These are phyloP conservation scores for Tetragonula clypearis DNA, from an alignment of 1,140 invertebrate genomes.

Conservation along the genomic window DNA sequence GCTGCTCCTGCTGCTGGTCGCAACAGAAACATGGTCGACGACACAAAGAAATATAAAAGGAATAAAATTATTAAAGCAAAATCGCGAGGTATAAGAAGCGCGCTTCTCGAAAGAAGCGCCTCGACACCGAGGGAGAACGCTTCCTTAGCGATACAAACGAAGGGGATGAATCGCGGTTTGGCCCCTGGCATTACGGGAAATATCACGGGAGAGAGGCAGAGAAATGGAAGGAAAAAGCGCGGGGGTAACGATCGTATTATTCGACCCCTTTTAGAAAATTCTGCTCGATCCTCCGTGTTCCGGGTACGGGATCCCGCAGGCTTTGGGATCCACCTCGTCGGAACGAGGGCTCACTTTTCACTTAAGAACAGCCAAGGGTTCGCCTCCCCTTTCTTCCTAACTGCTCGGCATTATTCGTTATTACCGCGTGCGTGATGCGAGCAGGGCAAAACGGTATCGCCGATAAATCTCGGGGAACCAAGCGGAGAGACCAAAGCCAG, in stretches of 20 bases:
- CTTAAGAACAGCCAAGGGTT: constrained; percentile 59
- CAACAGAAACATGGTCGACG: background rate
- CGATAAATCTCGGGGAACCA: constrained; percentile 56
- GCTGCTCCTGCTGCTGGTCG: background rate
- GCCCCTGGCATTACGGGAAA: constrained; percentile 7
- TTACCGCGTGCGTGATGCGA: constrained; percentile 62
- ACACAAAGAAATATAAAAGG: background rate
- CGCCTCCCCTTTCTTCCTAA: constrained; percentile 37
- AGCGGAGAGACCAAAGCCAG: constrained; percentile 17
- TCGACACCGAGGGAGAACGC: background rate
- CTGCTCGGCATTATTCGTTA: constrained; percentile 67
- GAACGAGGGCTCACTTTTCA: constrained; percentile 70
- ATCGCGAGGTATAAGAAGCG: background rate
- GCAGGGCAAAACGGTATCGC: constrained; percentile 52
- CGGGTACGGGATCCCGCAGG: constrained; percentile 54
- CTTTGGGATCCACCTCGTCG: constrained; percentile 55
- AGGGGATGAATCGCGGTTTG: constrained; percentile 5
- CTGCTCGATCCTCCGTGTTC: constrained; percentile 52
- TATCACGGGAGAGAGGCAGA: constrained; percentile 21
- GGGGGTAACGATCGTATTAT: constrained; percentile 64
- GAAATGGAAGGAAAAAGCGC: constrained; percentile 48
- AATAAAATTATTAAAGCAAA: constrained; percentile 5
- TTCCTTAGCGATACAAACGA: constrained; percentile 41
- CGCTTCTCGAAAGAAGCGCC: background rate
- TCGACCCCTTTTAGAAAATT: constrained; percentile 60